Evolutionary conservation across 2,888 invertebrate species (phyloP), one percentile per base, ranked within the genome.

Genomic region (Heliconius cydno): DNA sequence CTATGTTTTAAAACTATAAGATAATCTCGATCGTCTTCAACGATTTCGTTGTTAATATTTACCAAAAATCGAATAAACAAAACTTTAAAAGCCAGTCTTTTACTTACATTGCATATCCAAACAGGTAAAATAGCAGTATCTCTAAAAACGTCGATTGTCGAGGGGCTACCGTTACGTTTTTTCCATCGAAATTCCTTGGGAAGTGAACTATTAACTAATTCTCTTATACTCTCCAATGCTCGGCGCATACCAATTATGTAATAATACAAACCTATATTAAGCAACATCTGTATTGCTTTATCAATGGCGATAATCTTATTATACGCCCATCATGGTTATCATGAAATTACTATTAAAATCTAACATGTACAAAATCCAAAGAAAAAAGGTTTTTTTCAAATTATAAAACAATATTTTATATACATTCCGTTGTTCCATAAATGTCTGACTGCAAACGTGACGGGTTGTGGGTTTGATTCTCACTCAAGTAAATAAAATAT

Each of bases 131-230:
- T 73, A 73, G 60, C 60, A 60, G 60, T 73, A 73, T 22, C 65
- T 75, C 38, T 15, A 65, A 63, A 63, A 75, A 70, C 41, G 28
- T 25, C 70, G 41, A 46, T 70, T 46, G 65, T 65, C 41, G 41
- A 65, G 75, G 22, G 28, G 41, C 75, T 75, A 75, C 75, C 75
- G 75, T 75, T 65, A 75, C 65, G 41, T 75, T 75, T 75, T 75
- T 75, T 75, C 41, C 38, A 38, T 63, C 38, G 38, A 75, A 75
- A 75, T 75, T 46, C 65, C 41, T 75, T 75, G 65, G 46, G 75
- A 75, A 75, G 75, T 75, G 25, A 75, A 12, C 65, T 75, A 75
- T 75, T 75, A 65, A 75, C 75, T 75, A 75, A 75, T 75, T 75
- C 63, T 41, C 75, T 75, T 75, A 41, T 66, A 66, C n/a, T 75